Percentiles rank a stretch among this genome's conserved stretches.
Evolutionary conservation across 2,888 invertebrate species (phyloP).

Genomic region (Polia nebulosa): DNA sequence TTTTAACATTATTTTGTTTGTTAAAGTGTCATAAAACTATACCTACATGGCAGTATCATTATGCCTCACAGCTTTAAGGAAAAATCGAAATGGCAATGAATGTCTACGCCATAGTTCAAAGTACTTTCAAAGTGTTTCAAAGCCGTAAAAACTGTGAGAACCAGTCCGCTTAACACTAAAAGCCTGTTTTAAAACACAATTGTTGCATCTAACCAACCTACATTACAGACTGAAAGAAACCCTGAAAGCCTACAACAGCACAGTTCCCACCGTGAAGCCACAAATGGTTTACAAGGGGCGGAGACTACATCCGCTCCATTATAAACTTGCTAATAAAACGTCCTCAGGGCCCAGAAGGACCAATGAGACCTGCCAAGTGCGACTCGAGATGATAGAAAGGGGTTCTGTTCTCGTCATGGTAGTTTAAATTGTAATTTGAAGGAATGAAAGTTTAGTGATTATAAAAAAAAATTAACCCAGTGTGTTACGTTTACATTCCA

Average conservation of each 20-base stretch:
- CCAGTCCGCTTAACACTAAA: neutral
- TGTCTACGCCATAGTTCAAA: too few relatives aligned
- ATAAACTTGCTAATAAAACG: constrained; percentile 59
- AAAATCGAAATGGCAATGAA: too few relatives aligned
- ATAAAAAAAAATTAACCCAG: too few relatives aligned
- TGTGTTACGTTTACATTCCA: too few relatives aligned
- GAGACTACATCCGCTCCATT: constrained; percentile 50
- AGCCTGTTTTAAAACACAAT: constrained; percentile 10
- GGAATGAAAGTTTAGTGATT: too few relatives aligned
- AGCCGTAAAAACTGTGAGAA: neutral
- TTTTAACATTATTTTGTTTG: too few relatives aligned
- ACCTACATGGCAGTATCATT: too few relatives aligned
- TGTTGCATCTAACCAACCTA: constrained; percentile 9
- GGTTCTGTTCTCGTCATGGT: constrained; percentile 1
- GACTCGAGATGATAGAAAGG: neutral
- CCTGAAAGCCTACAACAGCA: constrained; percentile 41
- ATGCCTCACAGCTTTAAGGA: too few relatives aligned
- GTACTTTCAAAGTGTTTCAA: too few relatives aligned
- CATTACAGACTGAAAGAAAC: constrained; percentile 37
- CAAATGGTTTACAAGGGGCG: constrained; percentile 55
- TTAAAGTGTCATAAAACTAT: too few relatives aligned
- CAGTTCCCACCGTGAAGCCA: constrained; percentile 24
- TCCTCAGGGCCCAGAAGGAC: constrained; percentile 32
- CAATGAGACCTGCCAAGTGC: constrained; percentile 41
- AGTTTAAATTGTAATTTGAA: too few relatives aligned